Percentiles rank a stretch among this genome's conserved stretches.
phyloP scores from a whole-genome alignment of 2,888 invertebrate species.

The Arge pagana region DNA sequence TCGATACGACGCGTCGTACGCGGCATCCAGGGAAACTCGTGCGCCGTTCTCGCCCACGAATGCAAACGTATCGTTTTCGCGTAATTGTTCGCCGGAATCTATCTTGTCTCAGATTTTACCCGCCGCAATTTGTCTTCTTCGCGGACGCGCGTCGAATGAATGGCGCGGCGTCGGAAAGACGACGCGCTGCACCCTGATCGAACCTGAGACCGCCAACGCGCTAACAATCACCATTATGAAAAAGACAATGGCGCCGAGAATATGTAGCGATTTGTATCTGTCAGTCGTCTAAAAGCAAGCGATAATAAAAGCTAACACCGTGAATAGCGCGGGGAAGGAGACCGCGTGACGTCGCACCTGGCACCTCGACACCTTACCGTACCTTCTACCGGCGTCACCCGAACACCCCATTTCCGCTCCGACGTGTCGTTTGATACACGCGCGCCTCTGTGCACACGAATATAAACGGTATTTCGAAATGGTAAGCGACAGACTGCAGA shows the following conservation, averaged over 20 bases:
- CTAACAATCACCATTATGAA: slow-evolving; percentile 24
- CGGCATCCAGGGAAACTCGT: too few relatives aligned
- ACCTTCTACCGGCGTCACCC: slow-evolving; percentile 7
- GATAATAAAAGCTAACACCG: slow-evolving; percentile 25
- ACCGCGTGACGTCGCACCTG: slow-evolving; percentile 24
- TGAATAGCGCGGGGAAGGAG: slow-evolving; percentile 19
- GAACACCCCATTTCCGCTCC: neutral
- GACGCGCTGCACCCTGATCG: slow-evolving; percentile 14
- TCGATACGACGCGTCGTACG: too few relatives aligned
- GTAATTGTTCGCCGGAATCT: too few relatives aligned
- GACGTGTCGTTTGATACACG: neutral
- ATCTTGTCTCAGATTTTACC: too few relatives aligned
- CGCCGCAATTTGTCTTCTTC: slow-evolving; percentile 19
- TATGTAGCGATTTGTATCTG: slow-evolving; percentile 26
- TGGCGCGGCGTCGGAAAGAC: neutral
- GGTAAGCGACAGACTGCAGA: too few relatives aligned
- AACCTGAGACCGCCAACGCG: slow-evolving; percentile 1
- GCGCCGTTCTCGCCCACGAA: too few relatives aligned
- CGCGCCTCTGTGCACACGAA: neutral
- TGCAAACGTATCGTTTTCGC: too few relatives aligned
- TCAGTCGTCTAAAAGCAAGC: slow-evolving; percentile 24
- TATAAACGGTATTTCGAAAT: too few relatives aligned
- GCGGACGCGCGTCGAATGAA: neutral
- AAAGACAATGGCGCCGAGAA: slow-evolving; percentile 22
- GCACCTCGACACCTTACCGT: slow-evolving; percentile 18